Percentiles rank a stretch among this genome's conserved stretches.
Conservation (phyloP, 2,888 invertebrate species). For the Palloptera scutellata region DNA sequence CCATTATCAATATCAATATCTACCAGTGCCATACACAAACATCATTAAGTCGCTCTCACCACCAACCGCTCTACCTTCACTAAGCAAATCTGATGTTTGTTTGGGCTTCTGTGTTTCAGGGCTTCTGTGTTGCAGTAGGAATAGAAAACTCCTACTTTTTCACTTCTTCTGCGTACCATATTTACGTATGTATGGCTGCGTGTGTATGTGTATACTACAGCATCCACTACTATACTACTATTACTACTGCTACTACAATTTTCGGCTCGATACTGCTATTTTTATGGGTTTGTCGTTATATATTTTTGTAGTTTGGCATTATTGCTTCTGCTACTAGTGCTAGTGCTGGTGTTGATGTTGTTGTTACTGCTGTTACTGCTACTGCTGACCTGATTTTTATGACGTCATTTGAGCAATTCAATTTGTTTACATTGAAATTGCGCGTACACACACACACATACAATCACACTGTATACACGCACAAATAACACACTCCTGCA, state of each 20-base stretch:
- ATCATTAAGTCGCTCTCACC: no score
- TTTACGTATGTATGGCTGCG: neutral
- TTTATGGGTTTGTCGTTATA: neutral
- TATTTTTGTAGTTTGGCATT: neutral
- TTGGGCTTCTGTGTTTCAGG: no score
- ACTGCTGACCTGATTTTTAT: conserved; percentile 53
- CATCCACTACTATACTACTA: neutral
- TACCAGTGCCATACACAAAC: no score
- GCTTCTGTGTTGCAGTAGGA: no score
- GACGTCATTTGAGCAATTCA: conserved; percentile 51
- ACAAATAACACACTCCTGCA: no score
- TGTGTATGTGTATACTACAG: no score
- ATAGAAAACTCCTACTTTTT: neutral
- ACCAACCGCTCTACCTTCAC: no score
- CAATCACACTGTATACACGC: conserved; percentile 7
- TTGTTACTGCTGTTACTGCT: neutral
- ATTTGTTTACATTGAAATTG: conserved; percentile 29
- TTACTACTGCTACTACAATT: neutral
- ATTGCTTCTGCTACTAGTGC: neutral
- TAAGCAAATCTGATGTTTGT: no score
- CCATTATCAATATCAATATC: no score
- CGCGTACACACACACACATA: conserved; percentile 6
- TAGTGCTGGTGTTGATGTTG: neutral
- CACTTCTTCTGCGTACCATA: neutral
- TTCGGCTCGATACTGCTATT: neutral